Percentiles rank a stretch among this genome's conserved stretches.
Evolutionary conservation across 2,888 invertebrate species (phyloP).

Genomic region (Drosophila phalerata): DNA sequence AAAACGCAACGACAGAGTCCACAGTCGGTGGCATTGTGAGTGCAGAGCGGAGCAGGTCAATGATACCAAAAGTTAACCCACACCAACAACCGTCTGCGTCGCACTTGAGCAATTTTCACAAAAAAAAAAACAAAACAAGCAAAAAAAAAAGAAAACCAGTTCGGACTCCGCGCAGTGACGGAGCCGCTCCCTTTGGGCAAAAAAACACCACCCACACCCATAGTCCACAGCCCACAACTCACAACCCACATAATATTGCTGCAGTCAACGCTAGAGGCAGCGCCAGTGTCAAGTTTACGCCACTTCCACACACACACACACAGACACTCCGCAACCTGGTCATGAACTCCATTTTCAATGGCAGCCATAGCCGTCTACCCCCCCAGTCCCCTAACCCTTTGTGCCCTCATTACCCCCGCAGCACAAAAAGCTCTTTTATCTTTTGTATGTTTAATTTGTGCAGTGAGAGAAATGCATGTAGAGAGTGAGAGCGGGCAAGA

Average conservation of each 20-base stretch:
- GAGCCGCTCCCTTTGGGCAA: constrained; percentile 66
- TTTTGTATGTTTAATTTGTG: constrained; percentile 68
- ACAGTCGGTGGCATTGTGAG: constrained; percentile 35
- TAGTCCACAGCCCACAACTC: constrained; percentile 16
- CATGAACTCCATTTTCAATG: constrained; percentile 82
- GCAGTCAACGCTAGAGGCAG: constrained; percentile 51
- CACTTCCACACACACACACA: constrained; percentile 16
- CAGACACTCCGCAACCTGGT: constrained; percentile 51
- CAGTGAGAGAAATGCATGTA: constrained; percentile 40
- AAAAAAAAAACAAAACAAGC: constrained; percentile 32
- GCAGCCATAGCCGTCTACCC: constrained; percentile 58
- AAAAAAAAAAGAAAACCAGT: constrained; percentile 41
- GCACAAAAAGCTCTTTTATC: constrained; percentile 75
- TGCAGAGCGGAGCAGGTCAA: constrained; percentile 73
- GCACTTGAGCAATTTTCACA: constrained; percentile 77
- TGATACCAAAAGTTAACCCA: constrained; percentile 80
- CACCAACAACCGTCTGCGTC: constrained; percentile 67
- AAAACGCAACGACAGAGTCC: constrained; percentile 36
- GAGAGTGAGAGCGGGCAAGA: neutral
- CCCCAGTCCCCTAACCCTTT: neutral
- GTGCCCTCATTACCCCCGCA: constrained; percentile 10
- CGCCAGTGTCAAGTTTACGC: constrained; percentile 82
- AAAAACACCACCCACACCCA: constrained; percentile 8
- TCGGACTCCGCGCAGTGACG: constrained; percentile 17
- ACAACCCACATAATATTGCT: constrained; percentile 28